Evolutionary conservation across 2,888 invertebrate species (phyloP).

Genomic region (Drosophila anomelani): DNA sequence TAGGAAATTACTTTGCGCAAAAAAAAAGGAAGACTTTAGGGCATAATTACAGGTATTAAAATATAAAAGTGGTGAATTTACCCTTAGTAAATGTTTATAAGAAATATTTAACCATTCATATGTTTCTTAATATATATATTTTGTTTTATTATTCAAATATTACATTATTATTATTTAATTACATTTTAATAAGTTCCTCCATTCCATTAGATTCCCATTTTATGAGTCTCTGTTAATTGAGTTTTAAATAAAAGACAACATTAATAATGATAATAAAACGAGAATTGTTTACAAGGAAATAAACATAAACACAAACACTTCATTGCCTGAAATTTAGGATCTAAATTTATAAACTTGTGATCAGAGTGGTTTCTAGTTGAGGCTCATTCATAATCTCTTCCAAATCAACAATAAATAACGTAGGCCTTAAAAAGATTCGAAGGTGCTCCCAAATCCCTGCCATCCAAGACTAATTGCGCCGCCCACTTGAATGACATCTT

Average conservation of each 20-base stretch:
- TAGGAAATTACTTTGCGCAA: conserved; percentile 1
- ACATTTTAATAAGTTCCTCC: not conserved
- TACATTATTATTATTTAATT: not conserved
- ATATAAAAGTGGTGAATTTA: not conserved
- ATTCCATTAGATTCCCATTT: not conserved
- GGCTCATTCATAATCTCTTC: conserved; percentile 16
- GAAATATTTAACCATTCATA: not conserved
- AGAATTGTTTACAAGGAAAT: conserved; percentile 13
- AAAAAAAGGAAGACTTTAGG: not conserved
- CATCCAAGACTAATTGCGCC: conserved; percentile 67
- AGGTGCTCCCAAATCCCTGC: conserved; percentile 18
- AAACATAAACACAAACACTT: conserved; percentile 28
- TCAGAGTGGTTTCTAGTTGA: conserved; percentile 6
- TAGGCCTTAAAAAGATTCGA: conserved; percentile 16
- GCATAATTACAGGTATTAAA: not conserved
- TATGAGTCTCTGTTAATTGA: not conserved
- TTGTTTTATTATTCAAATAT: not conserved
- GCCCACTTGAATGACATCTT: conserved; percentile 72
- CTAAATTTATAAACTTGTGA: not conserved
- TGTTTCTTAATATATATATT: not conserved
- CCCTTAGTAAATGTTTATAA: not conserved
- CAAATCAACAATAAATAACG: conserved; percentile 29
- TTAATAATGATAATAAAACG: not conserved
- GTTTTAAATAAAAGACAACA: not conserved
- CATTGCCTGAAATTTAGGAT: not conserved